Evolutionary conservation across 2,797 vertebrate genomes (phyloP).

Genomic region (Lerista edwardsae): DNA sequence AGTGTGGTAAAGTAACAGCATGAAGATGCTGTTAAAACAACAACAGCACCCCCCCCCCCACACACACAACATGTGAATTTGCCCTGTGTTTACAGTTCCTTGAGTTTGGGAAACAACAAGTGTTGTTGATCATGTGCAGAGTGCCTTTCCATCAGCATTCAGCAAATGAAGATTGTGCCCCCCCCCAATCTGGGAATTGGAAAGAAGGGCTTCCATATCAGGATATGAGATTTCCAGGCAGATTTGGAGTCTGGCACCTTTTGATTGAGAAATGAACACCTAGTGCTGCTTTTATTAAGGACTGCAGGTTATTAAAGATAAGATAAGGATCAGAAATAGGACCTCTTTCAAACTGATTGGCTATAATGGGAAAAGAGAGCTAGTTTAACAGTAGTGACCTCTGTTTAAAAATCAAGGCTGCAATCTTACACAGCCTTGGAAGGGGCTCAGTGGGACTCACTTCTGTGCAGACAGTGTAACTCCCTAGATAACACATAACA

Average conservation of each 20-base stretch:
- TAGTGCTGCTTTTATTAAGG: not conserved
- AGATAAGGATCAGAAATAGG: not conserved
- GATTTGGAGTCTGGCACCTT: not conserved
- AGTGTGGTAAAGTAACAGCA: too few relatives aligned
- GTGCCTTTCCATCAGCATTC: not conserved
- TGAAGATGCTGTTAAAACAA: too few relatives aligned
- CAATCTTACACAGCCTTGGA: too few relatives aligned
- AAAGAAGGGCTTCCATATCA: not conserved
- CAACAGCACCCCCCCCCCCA: too few relatives aligned
- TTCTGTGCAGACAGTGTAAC: too few relatives aligned
- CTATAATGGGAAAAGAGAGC: not conserved
- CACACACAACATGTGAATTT: not conserved
- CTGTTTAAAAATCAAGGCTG: not conserved
- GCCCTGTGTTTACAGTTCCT: not conserved
- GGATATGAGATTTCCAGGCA: not conserved
- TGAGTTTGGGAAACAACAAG: not conserved
- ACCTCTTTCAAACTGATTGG: not conserved
- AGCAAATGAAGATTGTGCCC: too few relatives aligned
- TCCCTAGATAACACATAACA: too few relatives aligned
- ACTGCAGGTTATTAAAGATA: not conserved
- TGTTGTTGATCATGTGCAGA: too few relatives aligned
- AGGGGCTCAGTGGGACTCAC: too few relatives aligned
- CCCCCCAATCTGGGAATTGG: not conserved
- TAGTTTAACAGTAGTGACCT: not conserved
- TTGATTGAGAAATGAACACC: not conserved